Conservation (phyloP, 2,113 vertebrate genomes). For the Pandion haliaetus region DNA sequence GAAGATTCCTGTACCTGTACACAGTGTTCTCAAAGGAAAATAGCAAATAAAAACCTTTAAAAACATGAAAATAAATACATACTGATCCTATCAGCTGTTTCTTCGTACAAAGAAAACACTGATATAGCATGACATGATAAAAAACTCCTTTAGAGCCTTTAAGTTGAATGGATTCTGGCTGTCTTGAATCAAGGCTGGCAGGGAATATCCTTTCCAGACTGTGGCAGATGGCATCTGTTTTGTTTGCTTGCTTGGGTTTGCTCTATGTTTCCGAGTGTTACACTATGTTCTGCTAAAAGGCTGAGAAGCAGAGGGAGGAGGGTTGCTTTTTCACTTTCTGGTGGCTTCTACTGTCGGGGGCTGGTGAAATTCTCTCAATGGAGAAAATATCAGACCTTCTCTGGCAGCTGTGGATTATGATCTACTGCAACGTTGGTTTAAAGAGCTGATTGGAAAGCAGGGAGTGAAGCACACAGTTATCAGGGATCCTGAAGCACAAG, state of each 20-base stretch:
- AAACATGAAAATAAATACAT: neutral
- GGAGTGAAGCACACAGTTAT: neutral
- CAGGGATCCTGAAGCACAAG: neutral
- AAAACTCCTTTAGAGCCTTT: neutral
- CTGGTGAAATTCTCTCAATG: neutral
- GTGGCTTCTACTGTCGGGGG: neutral
- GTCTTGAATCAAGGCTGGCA: neutral
- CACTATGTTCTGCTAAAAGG: neutral
- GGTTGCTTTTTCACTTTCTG: neutral
- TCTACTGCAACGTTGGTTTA: neutral
- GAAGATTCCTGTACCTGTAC: neutral
- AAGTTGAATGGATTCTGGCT: constrained; percentile 5
- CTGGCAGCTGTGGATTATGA: neutral
- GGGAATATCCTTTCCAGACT: neutral
- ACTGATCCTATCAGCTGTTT: neutral
- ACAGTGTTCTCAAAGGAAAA: neutral
- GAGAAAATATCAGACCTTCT: neutral
- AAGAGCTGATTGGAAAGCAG: neutral
- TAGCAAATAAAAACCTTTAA: neutral
- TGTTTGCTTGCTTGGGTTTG: neutral
- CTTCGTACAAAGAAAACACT: neutral
- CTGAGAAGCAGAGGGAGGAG: neutral
- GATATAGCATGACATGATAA: neutral
- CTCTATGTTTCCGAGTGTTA: neutral
- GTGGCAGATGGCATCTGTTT: constrained; percentile 47